Evolutionary conservation across 1,140 invertebrate species (phyloP).

Genomic region (Dinoponera quadriceps): DNA sequence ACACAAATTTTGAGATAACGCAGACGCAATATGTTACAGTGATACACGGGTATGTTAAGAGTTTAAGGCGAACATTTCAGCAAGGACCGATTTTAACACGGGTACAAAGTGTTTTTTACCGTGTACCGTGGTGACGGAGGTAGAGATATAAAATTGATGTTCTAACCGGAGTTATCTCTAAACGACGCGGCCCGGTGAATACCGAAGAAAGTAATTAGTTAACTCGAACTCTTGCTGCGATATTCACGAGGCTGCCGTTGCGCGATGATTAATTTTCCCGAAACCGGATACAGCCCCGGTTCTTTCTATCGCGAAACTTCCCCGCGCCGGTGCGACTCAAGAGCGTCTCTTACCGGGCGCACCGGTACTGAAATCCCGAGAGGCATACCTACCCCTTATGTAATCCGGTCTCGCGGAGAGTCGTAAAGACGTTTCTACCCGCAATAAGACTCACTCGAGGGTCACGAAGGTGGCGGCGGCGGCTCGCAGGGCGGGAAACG

Average conservation of each 20-base stretch:
- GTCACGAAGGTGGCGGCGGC: not conserved
- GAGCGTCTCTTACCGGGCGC: not conserved
- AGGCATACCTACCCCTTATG: constrained; percentile 13
- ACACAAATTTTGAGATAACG: too few relatives aligned
- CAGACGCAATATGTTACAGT: too few relatives aligned
- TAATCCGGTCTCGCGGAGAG: constrained; percentile 57
- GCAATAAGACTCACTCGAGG: constrained; percentile 70
- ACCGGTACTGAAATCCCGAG: not conserved
- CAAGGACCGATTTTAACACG: too few relatives aligned
- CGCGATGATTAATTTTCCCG: constrained; percentile 20
- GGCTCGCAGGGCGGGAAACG: not conserved
- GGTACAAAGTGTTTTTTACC: too few relatives aligned
- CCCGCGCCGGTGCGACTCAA: constrained; percentile 5
- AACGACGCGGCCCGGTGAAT: not conserved
- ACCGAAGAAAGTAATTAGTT: constrained; percentile 13
- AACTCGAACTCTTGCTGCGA: constrained; percentile 22
- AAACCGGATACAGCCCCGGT: not conserved
- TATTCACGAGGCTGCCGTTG: constrained; percentile 8
- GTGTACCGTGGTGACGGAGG: not conserved
- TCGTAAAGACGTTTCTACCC: constrained; percentile 74
- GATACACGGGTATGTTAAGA: too few relatives aligned
- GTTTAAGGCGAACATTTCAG: too few relatives aligned
- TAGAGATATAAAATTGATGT: not conserved
- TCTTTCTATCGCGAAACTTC: constrained; percentile 21
- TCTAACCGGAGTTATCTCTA: constrained; percentile 12